These are phyloP conservation scores for Takifugu bimaculatus DNA, from an alignment of 2,113 vertebrate species.

Conservation along the genomic window DNA sequence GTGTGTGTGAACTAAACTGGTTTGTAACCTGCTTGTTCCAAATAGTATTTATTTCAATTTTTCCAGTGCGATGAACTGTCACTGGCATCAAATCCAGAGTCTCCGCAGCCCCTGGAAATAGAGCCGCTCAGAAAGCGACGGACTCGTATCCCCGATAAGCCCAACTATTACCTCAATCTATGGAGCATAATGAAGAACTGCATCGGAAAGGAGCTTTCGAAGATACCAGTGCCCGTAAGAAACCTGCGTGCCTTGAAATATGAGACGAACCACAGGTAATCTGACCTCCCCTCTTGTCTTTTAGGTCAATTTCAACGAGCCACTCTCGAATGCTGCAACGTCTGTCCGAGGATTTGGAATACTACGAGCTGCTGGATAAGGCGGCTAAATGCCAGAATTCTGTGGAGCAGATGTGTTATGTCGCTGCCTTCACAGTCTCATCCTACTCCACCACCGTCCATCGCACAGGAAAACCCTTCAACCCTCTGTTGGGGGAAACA, in stretches of 20 bases:
- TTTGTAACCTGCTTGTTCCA: neutral
- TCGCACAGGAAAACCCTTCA: conserved; percentile 96
- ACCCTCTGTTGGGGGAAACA: conserved; percentile 93
- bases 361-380: conserved; percentile 88
- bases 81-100: conserved; percentile 73
- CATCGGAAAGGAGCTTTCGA: conserved; percentile 93
- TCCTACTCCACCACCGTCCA: conserved; percentile 96
- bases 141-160: conserved; percentile 88
- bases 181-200: conserved; percentile 99
- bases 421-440: conserved; percentile 93
- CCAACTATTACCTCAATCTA: conserved; percentile 93
- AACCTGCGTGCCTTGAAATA: neutral
- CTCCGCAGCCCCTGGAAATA: conserved; percentile 64
- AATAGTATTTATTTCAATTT: conserved; percentile 11
- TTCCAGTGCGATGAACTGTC: conserved; percentile 84
- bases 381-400: conserved; percentile 85
- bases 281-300: neutral
- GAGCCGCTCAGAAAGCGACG: conserved; percentile 81
- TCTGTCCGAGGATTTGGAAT: conserved; percentile 93
- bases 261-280: conserved; percentile 2
- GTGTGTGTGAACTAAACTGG: neutral
- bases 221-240: conserved; percentile 94
- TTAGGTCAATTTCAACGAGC: conserved; percentile 97
- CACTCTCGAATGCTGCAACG: conserved; percentile 97
- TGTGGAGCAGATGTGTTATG: conserved; percentile 91